Base-by-base conservation (phyloP, 2,113 vertebrate species). In the Leucopsar rothschildi region DNA sequence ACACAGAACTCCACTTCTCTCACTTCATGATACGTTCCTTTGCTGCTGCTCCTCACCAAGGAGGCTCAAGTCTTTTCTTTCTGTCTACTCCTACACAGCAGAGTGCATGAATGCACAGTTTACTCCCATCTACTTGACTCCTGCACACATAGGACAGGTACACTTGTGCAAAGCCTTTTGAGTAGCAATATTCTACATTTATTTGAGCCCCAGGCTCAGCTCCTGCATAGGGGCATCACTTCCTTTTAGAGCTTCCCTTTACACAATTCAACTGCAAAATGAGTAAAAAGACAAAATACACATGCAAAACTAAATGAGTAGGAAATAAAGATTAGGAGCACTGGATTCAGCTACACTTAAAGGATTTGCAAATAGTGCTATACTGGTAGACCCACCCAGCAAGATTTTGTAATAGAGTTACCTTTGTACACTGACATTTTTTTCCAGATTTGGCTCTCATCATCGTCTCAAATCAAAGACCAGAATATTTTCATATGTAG, bases 11-110 rank as follows among this genome's bases (percentile, higher is more conserved):
- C 37, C 12, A 37, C 52, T n/a, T 27, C 35, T 33, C 22, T 68
- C 45, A 27, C 24, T 39, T 27, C 7, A n/a, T 1, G 5, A 40
- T 3, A 45, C 2, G 0, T 6, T 50, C 10, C 14, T 35, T 45
- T 39, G 50, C 64, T 80, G 49, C 49, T 78, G 55, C 77, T 84
- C 31, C 81, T 89, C 52, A 70, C 35, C 72, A 63, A 45, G 44
- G 3, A 83, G 37, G 28, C 27, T 57, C 8, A 65, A 44, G 24
- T 15, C 35, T 29, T 12, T 60, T 69, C 45, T 31, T 65, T 37
- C 69, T 47, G 16, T 17, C 16, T 22, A 12, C 10, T 63, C 42
- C 68, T 22, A 70, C 19, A 44, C 1, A 8, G 52, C 20, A 15
- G 44, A 65, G 42, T 7, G 24, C 22, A 49, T 1, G 16, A 84